phyloP scores from a whole-genome alignment of 1,140 invertebrate species.

The Maniola jurtina region DNA sequence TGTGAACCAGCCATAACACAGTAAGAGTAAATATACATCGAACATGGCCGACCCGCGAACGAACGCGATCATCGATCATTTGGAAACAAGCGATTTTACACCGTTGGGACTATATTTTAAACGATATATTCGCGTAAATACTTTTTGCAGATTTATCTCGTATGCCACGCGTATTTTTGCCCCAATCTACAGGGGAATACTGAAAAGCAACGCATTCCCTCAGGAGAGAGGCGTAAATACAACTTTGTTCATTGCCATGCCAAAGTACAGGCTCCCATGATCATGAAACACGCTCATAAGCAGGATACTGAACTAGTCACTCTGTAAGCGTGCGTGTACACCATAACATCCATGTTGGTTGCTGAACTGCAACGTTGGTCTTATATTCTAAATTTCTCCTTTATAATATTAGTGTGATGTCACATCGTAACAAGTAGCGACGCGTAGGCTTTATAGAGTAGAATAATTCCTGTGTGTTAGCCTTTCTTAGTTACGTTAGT shows the following conservation, averaged over 20 bases:
- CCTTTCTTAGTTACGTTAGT: too few species aligned
- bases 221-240: background rate
- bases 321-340: too few species aligned
- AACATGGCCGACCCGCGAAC: background rate
- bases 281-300: background rate
- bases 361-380: too few species aligned
- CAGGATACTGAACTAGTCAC: too few species aligned
- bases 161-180: slow-evolving; percentile 1
- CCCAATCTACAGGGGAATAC: slow-evolving; percentile 8
- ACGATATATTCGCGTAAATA: slow-evolving; percentile 13
- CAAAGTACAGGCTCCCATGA: background rate
- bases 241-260: background rate
- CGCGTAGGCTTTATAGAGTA: too few species aligned
- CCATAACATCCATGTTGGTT: too few species aligned
- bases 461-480: too few species aligned
- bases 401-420: too few species aligned
- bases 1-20: background rate
- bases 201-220: background rate
- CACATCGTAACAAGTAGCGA: too few species aligned
- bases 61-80: slow-evolving; percentile 7
- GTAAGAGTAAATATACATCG: slow-evolving; percentile 13
- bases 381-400: too few species aligned
- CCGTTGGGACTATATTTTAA: slow-evolving; percentile 16
- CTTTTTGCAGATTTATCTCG: slow-evolving; percentile 12
- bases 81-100: slow-evolving; percentile 6